phyloP scores from a whole-genome alignment of 35 echinoderm and acorn worm species.

The Holothuria glaberrima region DNA sequence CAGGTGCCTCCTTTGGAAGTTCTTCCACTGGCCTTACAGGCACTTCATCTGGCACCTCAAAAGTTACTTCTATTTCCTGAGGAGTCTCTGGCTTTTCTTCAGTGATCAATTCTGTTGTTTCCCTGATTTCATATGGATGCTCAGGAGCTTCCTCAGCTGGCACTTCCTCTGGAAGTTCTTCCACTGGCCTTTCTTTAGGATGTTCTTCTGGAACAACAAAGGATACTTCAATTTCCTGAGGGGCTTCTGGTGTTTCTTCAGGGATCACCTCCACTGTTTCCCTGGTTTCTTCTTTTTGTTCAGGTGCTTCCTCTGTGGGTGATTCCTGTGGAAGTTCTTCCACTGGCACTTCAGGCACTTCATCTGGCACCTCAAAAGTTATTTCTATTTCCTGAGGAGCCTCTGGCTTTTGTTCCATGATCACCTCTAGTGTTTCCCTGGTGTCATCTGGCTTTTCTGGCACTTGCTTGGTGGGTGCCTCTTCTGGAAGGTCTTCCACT shows the following conservation, averaged over 20 bases:
- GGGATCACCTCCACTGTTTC: not conserved
- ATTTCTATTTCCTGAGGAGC: too few relatives aligned
- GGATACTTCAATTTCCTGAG: constrained; percentile 6
- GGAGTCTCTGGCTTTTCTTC: not conserved
- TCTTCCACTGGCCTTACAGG: too few relatives aligned
- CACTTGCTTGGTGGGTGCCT: too few relatives aligned
- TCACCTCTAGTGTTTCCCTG: too few relatives aligned
- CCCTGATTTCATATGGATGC: not conserved
- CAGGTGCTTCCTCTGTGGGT: not conserved
- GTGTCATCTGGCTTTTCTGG: constrained; percentile 37
- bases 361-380: too few relatives aligned
- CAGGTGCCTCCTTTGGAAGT: too few relatives aligned
- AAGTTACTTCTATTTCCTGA: too few relatives aligned
- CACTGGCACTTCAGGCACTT: too few relatives aligned
- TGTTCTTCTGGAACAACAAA: constrained; percentile 12
- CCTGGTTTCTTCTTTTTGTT: not conserved
- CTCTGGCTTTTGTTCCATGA: too few relatives aligned
- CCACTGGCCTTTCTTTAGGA: constrained; percentile 4
- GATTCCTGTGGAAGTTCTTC: not conserved
- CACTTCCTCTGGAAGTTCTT: not conserved
- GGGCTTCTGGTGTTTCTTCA: not conserved
- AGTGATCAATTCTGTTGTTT: not conserved
- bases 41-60: too few relatives aligned
- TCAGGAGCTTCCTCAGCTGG: not conserved
- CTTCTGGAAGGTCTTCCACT: too few relatives aligned